Conservation (phyloP, 1,140 invertebrate species). For the Lucilia sericata region DNA sequence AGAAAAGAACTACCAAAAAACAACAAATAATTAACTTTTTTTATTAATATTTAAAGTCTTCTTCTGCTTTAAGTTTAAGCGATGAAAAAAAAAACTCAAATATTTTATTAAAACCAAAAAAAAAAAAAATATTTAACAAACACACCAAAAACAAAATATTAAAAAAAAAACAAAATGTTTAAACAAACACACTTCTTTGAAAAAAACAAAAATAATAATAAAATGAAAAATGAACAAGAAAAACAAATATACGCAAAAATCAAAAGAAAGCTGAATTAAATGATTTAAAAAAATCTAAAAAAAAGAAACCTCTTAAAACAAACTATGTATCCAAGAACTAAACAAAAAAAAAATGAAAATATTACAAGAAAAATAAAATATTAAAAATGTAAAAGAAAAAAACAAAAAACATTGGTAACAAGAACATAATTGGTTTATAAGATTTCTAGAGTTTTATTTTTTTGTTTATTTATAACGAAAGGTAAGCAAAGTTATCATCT, state of each 20-base stretch:
- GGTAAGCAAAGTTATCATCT: not conserved
- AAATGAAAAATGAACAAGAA: conserved; percentile 31
- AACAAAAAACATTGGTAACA: conserved; percentile 38
- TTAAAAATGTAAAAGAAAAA: no score
- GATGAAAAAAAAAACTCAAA: conserved; percentile 30
- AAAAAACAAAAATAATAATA: conserved; percentile 32
- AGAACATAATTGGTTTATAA: conserved; percentile 12
- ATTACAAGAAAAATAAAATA: conserved; percentile 16
- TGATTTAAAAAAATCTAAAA: not conserved
- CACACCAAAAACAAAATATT: conserved; percentile 9
- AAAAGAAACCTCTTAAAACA: not conserved
- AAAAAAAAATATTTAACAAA: conserved; percentile 29
- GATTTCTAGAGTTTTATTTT: not conserved
- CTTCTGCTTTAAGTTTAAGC: conserved; percentile 44
- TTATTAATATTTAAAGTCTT: conserved; percentile 32
- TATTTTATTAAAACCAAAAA: conserved; percentile 44
- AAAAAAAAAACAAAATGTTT: conserved; percentile 38
- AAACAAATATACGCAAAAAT: conserved; percentile 39
- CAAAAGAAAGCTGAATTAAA: conserved; percentile 41
- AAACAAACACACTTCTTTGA: conserved; percentile 5
- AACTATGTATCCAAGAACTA: conserved; percentile 28
- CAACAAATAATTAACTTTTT: conserved; percentile 31
- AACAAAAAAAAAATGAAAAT: conserved; percentile 9
- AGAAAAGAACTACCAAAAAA: conserved; percentile 29
- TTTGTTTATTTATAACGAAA: not conserved